Base-by-base conservation (phyloP, 2,888 invertebrate species). In the Lepidochrysops patricia region DNA sequence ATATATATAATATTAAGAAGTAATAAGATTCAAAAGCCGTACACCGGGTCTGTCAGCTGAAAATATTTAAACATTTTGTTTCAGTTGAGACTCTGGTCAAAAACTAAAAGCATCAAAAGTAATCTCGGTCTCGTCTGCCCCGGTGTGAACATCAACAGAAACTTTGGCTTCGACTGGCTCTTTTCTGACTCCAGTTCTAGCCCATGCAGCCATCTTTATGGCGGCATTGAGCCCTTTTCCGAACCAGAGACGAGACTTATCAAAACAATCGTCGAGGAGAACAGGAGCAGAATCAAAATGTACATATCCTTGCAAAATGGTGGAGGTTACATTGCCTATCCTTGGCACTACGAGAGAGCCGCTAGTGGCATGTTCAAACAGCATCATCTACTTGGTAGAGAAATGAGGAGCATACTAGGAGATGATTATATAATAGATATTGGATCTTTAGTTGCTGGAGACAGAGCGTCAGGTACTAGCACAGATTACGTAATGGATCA, bases 271-370 rank as follows among this genome's bases (percentile, higher is more conserved):
- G 76, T 95, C 52, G 69, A 90, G 57, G 72, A 82, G 0, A 79
- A 91, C 15, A 81, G 83, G 0, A 72, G 78, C 0, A 77, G 84
- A 43, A 78, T 92, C 6, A 88, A 90, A 65, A 79, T 94, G 63
- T 96, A 95, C 72, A 71, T 96, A 29, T 92, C 94, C 0, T 75
- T 96, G 35, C 96, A 96, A 76, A 93, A 95, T n/a, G 94, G 91
- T 70, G 95, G 94, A 57, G 90, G 91, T 26, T 92, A 90, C 63
- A 70, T 94, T 5, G 79, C 94, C 0, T 93, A 93, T 70, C 94
- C 94, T 1, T 94, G 93, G 93, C 92, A 92, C 43, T 94, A 89
- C 64, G 91, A 91, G 50, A 76, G 73, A 34, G 80, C 85, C 25
- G 83, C 86, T 0, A 82, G 79, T 63, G 86, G 84, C 0, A 73